Base-by-base conservation (phyloP, 2,888 invertebrate species). In the Tetranychus truncatus region DNA sequence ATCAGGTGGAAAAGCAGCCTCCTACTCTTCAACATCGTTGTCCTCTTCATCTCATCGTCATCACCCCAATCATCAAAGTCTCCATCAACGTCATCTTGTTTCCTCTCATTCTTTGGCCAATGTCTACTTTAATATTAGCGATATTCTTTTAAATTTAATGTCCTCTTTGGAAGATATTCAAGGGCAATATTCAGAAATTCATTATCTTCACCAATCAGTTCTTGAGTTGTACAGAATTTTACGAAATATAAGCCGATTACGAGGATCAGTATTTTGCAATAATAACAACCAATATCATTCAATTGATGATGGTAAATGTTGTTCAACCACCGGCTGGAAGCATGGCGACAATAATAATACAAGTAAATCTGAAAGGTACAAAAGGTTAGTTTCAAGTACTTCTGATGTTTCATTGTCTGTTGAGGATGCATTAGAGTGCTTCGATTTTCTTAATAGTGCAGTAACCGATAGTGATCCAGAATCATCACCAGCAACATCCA, bases 351-450 rank as follows among this genome's bases (percentile, higher is more conserved):
- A 15, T n/a, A 8, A 45, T 44, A 45, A 72, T 5, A 45, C 44
- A 9, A 55, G 55, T 55, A 55, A 55, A 55, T 55, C 67, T 21
- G 67, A 67, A 67, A 67, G 20, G 67, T 67, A 24, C 24, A 67
- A n/a, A 34, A 15, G 45, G 45, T 45, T 34, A n/a, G 72, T 21
- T 69, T 80, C 80, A 71, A 77, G 78, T 75, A 79, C 82, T 69
- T 83, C 84, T 73, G 82, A 82, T 78, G 82, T 84, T 76, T 84
- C 84, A 80, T 81, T 84, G 74, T 84, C 84, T 71, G 83, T 85
- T 77, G 84, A 85, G 80, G 83, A 82, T 77, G 85, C 84, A 9
- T 81, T 85, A 44, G 84, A 83, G 77, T 84, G 84, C 69, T 85
- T 85, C 79, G 84, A 85, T 80, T 85, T 85, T 80, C 82, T 85